Conservation (phyloP, 2,888 invertebrate genomes). For the Leucoma salicis region DNA sequence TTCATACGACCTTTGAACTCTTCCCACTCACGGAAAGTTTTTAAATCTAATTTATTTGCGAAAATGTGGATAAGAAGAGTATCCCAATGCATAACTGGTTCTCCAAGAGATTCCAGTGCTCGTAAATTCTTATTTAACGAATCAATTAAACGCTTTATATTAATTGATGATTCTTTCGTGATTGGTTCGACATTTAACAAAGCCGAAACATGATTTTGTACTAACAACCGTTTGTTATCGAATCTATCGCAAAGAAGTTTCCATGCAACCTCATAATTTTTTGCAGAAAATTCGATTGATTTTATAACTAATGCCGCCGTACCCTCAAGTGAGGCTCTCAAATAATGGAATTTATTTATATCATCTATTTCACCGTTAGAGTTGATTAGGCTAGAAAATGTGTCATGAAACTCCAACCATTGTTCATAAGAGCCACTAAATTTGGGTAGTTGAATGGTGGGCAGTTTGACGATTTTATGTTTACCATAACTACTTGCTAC, state of each 20-base stretch:
- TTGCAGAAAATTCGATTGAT: slow-evolving; percentile 22
- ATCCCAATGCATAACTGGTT: too few relatives aligned
- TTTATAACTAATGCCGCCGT: slow-evolving; percentile 26
- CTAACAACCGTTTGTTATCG: slow-evolving; percentile 25
- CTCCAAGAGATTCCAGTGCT: slow-evolving; percentile 18
- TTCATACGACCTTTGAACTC: slow-evolving; percentile 16
- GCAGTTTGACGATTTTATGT: neutral
- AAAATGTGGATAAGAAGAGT: too few relatives aligned
- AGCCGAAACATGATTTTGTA: too few relatives aligned
- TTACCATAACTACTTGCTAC: neutral
- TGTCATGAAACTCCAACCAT: too few relatives aligned
- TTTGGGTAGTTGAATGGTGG: slow-evolving; percentile 3
- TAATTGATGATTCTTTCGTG: slow-evolving; percentile 21
- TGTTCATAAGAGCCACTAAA: slow-evolving; percentile 2
- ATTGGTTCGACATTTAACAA: too few relatives aligned
- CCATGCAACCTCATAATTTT: slow-evolving; percentile 26
- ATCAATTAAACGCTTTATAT: slow-evolving; percentile 23
- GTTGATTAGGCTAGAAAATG: slow-evolving; percentile 27
- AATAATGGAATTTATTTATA: too few relatives aligned
- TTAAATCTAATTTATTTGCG: slow-evolving; percentile 33
- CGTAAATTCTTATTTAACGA: slow-evolving; percentile 27
- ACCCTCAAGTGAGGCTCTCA: slow-evolving; percentile 31
- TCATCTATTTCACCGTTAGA: slow-evolving; percentile 25
- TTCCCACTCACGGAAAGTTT: slow-evolving; percentile 30
- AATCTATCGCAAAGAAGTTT: slow-evolving; percentile 25